Base-by-base conservation (phyloP, 92 coral and sea anemone species). In the Anthopleura xanthogrammica region DNA sequence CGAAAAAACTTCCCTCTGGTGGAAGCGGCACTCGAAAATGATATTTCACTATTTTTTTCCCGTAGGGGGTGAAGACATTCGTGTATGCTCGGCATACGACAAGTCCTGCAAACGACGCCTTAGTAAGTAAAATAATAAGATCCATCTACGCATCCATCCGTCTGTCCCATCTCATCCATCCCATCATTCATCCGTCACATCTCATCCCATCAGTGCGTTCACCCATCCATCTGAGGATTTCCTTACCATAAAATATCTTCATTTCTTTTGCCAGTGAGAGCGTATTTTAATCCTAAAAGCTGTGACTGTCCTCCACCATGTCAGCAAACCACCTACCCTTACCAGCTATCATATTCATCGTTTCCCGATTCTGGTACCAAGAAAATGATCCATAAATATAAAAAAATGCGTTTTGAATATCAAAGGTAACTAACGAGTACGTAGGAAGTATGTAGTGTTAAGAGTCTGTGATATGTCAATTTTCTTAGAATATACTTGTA, bases 251-350 rank as follows among this genome's bases (percentile, higher is more conserved):
- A 58, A 58, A 58, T 3, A 20, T 1, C 36, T 14, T 20, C 60
- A 29, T 58, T 79, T 14, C 56, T 12, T 79, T 60, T 40, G 1
- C 1, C 17, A 79, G 73, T 60, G 76, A 68, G 77, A 66, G 60
- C 19, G 6, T 40, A 79, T n/a, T 83, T 83, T 60, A 83, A 56
- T 36, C 88, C 88, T 2, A 71, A 36, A 52, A 14, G 1, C 40
- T 85, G 88, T 11, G 83, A 68, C 57, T 85, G 88, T 73, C 83
- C 55, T 1, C 88, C 88, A 5, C 88, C 88, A 14, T 85, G 88
- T 55, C 46, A 66, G 43, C 71, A 78, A 43, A 85, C 65, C 3
- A 55, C 79, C 74, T 85, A 66, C 66, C 12, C 41, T 9, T 85
- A 85, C 79, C 42, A 85, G 42, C 52, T 85, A 12, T 85, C 88